Percentiles rank a stretch among this genome's conserved stretches.
Conservation (phyloP, 2,797 vertebrate genomes). For the Podargus strigoides region DNA sequence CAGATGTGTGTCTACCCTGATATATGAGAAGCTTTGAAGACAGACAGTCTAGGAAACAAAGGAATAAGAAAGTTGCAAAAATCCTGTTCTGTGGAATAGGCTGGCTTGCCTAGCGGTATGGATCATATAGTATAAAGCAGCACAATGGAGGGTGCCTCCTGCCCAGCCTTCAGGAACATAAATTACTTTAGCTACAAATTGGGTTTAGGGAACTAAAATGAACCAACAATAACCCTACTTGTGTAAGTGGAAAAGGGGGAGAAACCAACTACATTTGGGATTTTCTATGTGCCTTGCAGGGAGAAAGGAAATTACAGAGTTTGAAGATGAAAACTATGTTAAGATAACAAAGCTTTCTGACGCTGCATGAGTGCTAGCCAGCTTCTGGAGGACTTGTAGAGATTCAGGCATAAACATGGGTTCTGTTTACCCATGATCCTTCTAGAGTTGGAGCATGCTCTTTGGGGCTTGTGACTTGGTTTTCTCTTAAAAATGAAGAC, state of each 20-base stretch:
- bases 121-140: not conserved
- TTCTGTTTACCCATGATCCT: not conserved
- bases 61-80: not conserved
- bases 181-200: not conserved
- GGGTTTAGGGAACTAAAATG: not conserved
- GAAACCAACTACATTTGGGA: not conserved
- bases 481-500: not conserved
- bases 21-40: not conserved
- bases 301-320: not conserved
- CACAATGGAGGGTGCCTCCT: not conserved
- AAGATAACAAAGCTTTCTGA: not conserved
- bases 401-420: not conserved
- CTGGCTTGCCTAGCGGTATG: not conserved
- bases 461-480: not conserved
- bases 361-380: not conserved
- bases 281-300: not conserved
- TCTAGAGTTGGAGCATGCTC: not conserved
- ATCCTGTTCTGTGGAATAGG: not conserved
- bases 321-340: not conserved
- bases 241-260: not conserved
- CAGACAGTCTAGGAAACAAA: not conserved
- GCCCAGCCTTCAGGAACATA: not conserved
- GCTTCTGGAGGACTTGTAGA: not conserved
- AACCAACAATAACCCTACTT: not conserved
- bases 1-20: not conserved